Evolutionary conservation across 2,888 invertebrate species (phyloP).

Genomic region (Polylopha cassiicola): DNA sequence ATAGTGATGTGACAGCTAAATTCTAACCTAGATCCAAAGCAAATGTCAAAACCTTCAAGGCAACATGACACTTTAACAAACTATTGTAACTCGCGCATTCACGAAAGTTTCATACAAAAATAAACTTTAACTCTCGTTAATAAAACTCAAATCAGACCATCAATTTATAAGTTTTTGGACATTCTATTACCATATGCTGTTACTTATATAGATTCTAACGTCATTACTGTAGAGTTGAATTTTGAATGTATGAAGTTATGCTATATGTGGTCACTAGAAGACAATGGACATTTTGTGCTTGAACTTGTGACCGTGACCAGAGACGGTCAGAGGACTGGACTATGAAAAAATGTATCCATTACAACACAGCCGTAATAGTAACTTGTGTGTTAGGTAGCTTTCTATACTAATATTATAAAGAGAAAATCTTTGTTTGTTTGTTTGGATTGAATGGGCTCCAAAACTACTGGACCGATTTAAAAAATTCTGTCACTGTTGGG

Average conservation of each 20-base stretch:
- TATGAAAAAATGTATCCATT: too few species aligned
- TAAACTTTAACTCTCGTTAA: background rate
- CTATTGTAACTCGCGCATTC: conserved; percentile 22
- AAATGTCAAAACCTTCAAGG: conserved; percentile 26
- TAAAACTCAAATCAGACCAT: conserved; percentile 5
- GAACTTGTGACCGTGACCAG: conserved; percentile 13
- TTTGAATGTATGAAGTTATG: background rate
- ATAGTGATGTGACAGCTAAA: conserved; percentile 6
- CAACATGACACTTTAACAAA: conserved; percentile 26
- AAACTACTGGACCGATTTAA: too few species aligned
- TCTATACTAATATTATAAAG: too few species aligned
- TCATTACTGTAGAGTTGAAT: background rate
- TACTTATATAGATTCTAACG: conserved; percentile 2
- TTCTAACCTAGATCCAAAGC: conserved; percentile 19
- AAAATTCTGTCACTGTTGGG: too few species aligned
- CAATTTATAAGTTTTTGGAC: conserved; percentile 1
- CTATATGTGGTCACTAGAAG: conserved; percentile 10
- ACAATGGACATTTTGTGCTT: conserved; percentile 12
- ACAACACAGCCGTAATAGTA: too few species aligned
- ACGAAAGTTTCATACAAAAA: conserved; percentile 4
- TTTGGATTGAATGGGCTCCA: too few species aligned
- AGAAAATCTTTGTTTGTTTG: too few species aligned
- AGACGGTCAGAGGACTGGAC: conserved; percentile 14
- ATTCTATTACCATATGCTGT: too few species aligned
- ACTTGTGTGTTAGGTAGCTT: too few species aligned